These are phyloP conservation scores for Anarhynchus alexandrinus DNA, from an alignment of 2,113 vertebrate species.

Conservation along the genomic window DNA sequence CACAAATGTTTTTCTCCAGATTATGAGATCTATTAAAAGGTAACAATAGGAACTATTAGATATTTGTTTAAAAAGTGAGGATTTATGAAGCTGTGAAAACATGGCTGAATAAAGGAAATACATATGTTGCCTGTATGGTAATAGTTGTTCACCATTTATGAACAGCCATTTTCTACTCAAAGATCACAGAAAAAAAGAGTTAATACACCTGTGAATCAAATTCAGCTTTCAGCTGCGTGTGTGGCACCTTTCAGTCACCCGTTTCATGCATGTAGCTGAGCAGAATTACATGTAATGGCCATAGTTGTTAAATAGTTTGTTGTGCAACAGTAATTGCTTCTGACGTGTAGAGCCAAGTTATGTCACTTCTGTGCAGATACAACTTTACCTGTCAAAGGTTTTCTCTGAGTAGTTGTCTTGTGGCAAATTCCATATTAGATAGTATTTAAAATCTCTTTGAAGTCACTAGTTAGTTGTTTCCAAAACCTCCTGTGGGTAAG, in stretches of 20 bases:
- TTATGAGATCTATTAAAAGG: not conserved
- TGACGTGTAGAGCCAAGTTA: not conserved
- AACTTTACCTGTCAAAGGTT: not conserved
- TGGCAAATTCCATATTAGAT: not conserved
- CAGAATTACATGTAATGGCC: not conserved
- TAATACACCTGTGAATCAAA: not conserved
- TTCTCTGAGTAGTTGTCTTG: not conserved
- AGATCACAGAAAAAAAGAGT: not conserved
- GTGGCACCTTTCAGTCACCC: not conserved
- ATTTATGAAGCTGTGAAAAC: not conserved
- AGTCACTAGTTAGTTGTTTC: not conserved
- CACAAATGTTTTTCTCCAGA: not conserved
- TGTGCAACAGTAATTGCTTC: not conserved
- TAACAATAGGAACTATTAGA: not conserved
- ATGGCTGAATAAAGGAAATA: not conserved
- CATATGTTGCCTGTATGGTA: not conserved
- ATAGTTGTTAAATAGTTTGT: not conserved
- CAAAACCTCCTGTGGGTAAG: not conserved
- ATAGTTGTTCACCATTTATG: not conserved
- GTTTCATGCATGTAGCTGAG: not conserved
- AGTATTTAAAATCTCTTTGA: not conserved
- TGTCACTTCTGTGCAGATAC: not conserved
- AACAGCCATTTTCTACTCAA: not conserved
- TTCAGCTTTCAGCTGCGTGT: not conserved
- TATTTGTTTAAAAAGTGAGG: not conserved